These are phyloP conservation scores for Hippoglossus stenolepis DNA, from an alignment of 2,113 vertebrate genomes.

Conservation along the genomic window DNA sequence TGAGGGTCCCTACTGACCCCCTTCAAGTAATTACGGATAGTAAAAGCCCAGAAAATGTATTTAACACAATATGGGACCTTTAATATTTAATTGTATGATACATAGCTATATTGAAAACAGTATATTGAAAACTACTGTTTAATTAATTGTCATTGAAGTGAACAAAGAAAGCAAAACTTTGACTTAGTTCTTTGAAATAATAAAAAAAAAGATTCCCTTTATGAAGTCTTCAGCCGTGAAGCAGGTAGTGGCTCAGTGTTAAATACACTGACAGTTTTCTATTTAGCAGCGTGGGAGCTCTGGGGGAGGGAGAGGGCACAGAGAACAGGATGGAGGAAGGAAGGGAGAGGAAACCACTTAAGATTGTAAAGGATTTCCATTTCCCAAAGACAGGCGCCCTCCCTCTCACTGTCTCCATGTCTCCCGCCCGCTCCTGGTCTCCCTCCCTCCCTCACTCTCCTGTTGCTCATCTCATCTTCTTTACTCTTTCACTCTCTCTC, in stretches of 20 bases:
- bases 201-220: slow-evolving; percentile 4
- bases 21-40: too few relatives aligned
- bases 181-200: slow-evolving; percentile 11
- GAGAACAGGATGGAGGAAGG: slow-evolving; percentile 70
- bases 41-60: too few relatives aligned
- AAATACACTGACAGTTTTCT: slow-evolving; percentile 68
- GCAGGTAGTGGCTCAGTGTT: slow-evolving; percentile 29
- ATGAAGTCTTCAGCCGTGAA: slow-evolving; percentile 35
- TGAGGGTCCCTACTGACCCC: too few relatives aligned
- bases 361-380: slow-evolving; percentile 89
- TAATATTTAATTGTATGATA: not conserved
- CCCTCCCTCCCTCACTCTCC: slow-evolving; percentile 15
- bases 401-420: slow-evolving; percentile 55
- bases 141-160: slow-evolving; percentile 3
- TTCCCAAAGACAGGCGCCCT: slow-evolving; percentile 87
- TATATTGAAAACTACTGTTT: not conserved
- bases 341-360: slow-evolving; percentile 90
- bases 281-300: slow-evolving; percentile 63
- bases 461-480: slow-evolving; percentile 30
- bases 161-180: slow-evolving; percentile 10
- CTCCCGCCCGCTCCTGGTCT: slow-evolving; percentile 24
- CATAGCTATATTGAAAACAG: not conserved
- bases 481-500: not conserved
- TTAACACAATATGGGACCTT: too few relatives aligned
- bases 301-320: slow-evolving; percentile 56